Percentiles rank a stretch among this genome's conserved stretches.
phyloP scores from a whole-genome alignment of 2,113 vertebrate species.

The Solea solea region DNA sequence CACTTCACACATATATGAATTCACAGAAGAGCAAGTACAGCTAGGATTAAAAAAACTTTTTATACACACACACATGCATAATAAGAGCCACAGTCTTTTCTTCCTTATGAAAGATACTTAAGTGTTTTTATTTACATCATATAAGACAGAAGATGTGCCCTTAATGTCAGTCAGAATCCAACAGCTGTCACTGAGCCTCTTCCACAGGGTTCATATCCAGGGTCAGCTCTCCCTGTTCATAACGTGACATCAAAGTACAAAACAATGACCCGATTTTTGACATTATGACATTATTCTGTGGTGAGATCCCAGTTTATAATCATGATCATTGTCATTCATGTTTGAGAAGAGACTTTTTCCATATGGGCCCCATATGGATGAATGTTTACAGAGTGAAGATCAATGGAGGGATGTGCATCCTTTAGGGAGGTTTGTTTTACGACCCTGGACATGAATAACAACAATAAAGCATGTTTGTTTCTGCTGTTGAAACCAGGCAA shows the following conservation, averaged over 20 bases:
- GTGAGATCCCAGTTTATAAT: background rate
- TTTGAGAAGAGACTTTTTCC: constrained; percentile 16
- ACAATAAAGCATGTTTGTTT: constrained; percentile 30
- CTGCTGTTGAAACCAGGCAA: constrained; percentile 41
- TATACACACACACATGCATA: background rate
- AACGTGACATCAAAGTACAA: constrained; percentile 23
- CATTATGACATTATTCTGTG: background rate
- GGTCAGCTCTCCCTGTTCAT: constrained; percentile 11
- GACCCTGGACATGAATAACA: constrained; percentile 20
- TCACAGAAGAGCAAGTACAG: too few relatives aligned
- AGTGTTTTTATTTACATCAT: constrained; percentile 75
- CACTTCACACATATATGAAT: too few relatives aligned
- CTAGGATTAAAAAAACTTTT: background rate
- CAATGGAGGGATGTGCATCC: background rate
- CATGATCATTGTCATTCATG: background rate
- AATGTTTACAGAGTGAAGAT: background rate
- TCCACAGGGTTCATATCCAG: constrained; percentile 38
- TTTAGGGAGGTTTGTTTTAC: background rate
- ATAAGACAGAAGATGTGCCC: constrained; percentile 72
- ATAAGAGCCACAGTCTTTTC: constrained; percentile 52
- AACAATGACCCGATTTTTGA: constrained; percentile 14
- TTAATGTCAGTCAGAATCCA: constrained; percentile 67
- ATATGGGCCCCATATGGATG: constrained; percentile 20
- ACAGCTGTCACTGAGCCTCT: constrained; percentile 50
- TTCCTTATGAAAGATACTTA: constrained; percentile 76